Conservation (phyloP, 1,140 invertebrate genomes). For the Cardiocondyla obscurior region DNA sequence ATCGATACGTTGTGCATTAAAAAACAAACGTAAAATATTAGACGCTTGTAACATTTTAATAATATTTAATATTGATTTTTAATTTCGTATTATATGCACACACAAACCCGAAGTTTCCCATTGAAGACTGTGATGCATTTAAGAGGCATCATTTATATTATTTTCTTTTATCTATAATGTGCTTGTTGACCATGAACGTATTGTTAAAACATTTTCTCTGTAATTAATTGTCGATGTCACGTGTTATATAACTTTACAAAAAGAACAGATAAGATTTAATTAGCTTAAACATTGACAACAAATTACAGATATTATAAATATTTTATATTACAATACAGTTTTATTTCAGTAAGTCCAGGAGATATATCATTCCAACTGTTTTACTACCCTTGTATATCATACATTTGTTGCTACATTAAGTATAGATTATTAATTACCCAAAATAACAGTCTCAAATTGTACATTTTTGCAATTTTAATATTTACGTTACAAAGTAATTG, state of each 20-base stretch:
- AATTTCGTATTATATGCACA: neutral
- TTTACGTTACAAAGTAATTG: neutral
- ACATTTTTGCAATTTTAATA: neutral
- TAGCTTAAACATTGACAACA: constrained; percentile 16
- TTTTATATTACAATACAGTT: constrained; percentile 6
- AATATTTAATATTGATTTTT: constrained; percentile 14
- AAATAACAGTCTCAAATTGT: neutral
- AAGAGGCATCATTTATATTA: constrained; percentile 43
- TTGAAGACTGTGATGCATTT: constrained; percentile 48
- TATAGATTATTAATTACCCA: neutral
- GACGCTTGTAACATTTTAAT: neutral
- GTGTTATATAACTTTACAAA: neutral
- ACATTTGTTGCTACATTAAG: constrained; percentile 11
- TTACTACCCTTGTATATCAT: neutral
- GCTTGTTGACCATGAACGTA: constrained; percentile 1
- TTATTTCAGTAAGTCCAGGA: neutral
- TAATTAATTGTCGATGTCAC: constrained; percentile 30
- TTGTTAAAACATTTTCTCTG: neutral
- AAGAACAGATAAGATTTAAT: neutral
- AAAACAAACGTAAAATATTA: constrained; percentile 16
- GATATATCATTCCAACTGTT: constrained; percentile 39
- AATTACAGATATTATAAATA: constrained; percentile 8
- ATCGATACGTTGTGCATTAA: constrained; percentile 25
- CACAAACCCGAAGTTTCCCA: constrained; percentile 4
- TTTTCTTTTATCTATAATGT: neutral